These are phyloP conservation scores for Drosophila borborema DNA, from an alignment of 2,888 invertebrate species.

Conservation along the genomic window DNA sequence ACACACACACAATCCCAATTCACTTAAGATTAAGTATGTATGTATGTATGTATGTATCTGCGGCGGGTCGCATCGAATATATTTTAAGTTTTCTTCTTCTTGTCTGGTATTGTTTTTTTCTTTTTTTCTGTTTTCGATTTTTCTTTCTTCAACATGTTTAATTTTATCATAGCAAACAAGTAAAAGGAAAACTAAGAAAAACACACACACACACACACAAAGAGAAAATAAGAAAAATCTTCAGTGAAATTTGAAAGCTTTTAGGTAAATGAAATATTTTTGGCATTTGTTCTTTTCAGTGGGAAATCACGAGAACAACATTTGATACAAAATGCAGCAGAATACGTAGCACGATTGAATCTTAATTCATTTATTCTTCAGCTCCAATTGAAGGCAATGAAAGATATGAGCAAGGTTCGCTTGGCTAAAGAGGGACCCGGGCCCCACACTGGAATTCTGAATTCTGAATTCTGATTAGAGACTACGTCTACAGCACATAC, in stretches of 20 bases:
- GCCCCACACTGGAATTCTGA: too few relatives aligned
- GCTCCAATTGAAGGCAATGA: not conserved
- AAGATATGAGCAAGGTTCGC: not conserved
- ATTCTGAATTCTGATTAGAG: constrained; percentile 22
- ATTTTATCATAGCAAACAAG: constrained; percentile 65
- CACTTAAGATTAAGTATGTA: constrained; percentile 1
- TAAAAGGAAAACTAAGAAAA: constrained; percentile 19
- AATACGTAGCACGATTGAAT: not conserved
- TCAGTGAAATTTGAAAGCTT: constrained; percentile 68
- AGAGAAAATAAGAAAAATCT: constrained; percentile 22
- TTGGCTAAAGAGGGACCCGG: not conserved
- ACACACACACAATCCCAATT: constrained; percentile 45
- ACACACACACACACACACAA: constrained; percentile 16
- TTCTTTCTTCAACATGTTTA: constrained; percentile 53
- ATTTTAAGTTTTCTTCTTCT: constrained; percentile 67
- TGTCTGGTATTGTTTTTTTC: constrained; percentile 28
- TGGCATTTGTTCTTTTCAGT: constrained; percentile 34
- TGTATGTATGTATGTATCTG: constrained; percentile 16
- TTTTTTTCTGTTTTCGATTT: constrained; percentile 2
- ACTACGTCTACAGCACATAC: constrained; percentile 10
- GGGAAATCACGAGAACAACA: not conserved
- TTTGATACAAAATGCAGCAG: not conserved
- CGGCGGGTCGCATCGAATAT: constrained; percentile 48
- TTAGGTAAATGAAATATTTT: constrained; percentile 75
- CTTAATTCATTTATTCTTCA: not conserved